Evolutionary conservation across 2,888 invertebrate species (phyloP), one percentile per base, ranked within the genome.

Genomic region (Lasioglossum malachurum): DNA sequence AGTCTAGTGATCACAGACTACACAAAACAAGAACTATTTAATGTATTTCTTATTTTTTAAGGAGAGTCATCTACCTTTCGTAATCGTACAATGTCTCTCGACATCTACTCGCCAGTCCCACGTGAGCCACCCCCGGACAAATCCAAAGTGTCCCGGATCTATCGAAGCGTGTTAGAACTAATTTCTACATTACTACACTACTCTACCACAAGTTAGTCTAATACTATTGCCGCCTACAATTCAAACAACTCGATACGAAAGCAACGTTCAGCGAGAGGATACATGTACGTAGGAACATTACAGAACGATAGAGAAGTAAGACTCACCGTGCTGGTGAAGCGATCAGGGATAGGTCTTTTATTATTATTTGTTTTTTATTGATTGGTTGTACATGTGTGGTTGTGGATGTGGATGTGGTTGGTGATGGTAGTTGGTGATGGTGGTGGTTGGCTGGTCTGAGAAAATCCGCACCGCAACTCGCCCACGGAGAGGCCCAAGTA

Each of bases 241-340:
- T 74, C 49, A 79, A 81, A 35, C 38, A 77, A 79, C 81, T 80
- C 53, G 44, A 77, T 69, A 74, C 53, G 35, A 46, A 85, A 84
- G 71, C 73, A 79, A 38, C 41, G 49, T 67, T 46, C 14, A 71
- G 74, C 78, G 60, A 77, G 57, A 86, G 87, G 84, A 81, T 77
- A 78, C 73, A 85, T 57, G 64, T 31, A 64, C 87, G 82, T 79
- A 83, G 86, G 83, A 82, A 80, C 76, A 78, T 91, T 83, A 88
- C 80, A 91, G 91, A 88, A 87, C 75, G 88, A 89, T 85, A 91
- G 87, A 91, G 89, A 89, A 89, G 84, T 89, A 91, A 94, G 93
- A 94, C 94, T 94, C 94, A 94, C 94, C 94, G 93, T 94, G 93
- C 91, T 91, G 94, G 94, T 94, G 94, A 94, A 94, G 92, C 93